phyloP scores from a whole-genome alignment of 1,140 invertebrate genomes.

The Acromyrmex echinatior region DNA sequence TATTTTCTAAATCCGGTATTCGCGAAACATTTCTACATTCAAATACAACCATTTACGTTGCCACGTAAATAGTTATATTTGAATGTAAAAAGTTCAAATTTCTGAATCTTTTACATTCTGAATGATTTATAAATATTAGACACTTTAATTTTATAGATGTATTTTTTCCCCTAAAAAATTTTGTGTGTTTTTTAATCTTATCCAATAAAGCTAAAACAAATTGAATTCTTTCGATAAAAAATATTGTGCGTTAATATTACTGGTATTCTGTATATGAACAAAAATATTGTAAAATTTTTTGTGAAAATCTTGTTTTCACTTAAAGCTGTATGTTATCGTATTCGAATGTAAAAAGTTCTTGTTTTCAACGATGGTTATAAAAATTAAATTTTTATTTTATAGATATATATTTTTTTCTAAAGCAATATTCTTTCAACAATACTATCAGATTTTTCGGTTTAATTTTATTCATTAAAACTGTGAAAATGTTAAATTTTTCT shows the following conservation, averaged over 20 bases:
- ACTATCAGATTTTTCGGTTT: slow-evolving; percentile 11
- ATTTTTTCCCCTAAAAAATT: slow-evolving; percentile 18
- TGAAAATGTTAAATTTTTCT: background rate
- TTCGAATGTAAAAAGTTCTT: slow-evolving; percentile 14
- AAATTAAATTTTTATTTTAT: slow-evolving; percentile 33
- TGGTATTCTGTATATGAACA: slow-evolving; percentile 25
- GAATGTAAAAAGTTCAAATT: slow-evolving; percentile 2
- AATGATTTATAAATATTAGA: slow-evolving; percentile 3
- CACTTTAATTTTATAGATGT: slow-evolving; percentile 18
- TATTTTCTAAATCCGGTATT: background rate
- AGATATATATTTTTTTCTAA: slow-evolving; percentile 8
- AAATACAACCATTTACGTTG: too few species aligned
- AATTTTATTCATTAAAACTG: slow-evolving; percentile 1
- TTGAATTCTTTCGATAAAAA: slow-evolving; percentile 40
- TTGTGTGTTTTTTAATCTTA: slow-evolving; percentile 29
- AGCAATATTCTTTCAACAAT: slow-evolving; percentile 9
- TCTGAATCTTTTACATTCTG: background rate
- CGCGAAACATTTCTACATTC: background rate
- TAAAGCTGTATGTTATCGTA: slow-evolving; percentile 2
- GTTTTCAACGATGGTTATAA: slow-evolving; percentile 26
- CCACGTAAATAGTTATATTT: background rate
- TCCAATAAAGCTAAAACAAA: slow-evolving; percentile 34
- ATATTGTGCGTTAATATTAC: slow-evolving; percentile 20
- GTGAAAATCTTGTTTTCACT: slow-evolving; percentile 10
- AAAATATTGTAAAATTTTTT: slow-evolving; percentile 41